phyloP scores from a whole-genome alignment of 2,888 invertebrate genomes.

The Mythimna impura region DNA sequence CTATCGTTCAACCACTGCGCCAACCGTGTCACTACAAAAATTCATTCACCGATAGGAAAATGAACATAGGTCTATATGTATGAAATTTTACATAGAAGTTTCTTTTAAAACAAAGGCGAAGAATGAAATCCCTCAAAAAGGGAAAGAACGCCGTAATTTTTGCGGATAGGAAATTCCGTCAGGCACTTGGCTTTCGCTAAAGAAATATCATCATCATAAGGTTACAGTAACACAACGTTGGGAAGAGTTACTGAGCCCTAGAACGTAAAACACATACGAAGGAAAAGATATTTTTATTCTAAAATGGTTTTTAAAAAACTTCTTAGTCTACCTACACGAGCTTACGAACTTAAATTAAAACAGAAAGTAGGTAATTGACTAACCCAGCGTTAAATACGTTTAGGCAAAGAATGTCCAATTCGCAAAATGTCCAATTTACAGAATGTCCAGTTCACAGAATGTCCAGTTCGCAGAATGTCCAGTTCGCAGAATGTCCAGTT shows the following conservation, averaged over 20 bases:
- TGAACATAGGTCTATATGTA: neutral
- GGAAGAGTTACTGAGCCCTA: too few species aligned
- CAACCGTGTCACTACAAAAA: neutral
- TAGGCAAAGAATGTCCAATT: too few species aligned
- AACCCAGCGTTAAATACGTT: neutral
- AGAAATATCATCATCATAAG: neutral
- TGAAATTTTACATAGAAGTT: neutral
- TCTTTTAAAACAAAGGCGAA: neutral
- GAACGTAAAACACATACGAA: too few species aligned
- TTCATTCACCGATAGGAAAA: neutral
- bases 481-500: too few species aligned
- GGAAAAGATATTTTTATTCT: too few species aligned
- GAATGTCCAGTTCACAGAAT: too few species aligned
- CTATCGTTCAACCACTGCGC: too few species aligned
- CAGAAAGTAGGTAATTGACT: slow-evolving; percentile 1
- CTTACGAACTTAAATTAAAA: neutral
- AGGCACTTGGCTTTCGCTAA: too few species aligned
- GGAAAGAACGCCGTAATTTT: neutral
- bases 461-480: too few species aligned
- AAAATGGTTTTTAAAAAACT: too few species aligned
- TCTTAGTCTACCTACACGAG: neutral
- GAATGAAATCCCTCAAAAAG: neutral
- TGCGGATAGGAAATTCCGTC: neutral
- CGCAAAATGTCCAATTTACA: too few species aligned
- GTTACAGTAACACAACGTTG: too few species aligned